Percentiles rank a stretch among this genome's conserved stretches.
Evolutionary conservation across 2,888 invertebrate species (phyloP).

Genomic region (Synanthedon myopaeformis): DNA sequence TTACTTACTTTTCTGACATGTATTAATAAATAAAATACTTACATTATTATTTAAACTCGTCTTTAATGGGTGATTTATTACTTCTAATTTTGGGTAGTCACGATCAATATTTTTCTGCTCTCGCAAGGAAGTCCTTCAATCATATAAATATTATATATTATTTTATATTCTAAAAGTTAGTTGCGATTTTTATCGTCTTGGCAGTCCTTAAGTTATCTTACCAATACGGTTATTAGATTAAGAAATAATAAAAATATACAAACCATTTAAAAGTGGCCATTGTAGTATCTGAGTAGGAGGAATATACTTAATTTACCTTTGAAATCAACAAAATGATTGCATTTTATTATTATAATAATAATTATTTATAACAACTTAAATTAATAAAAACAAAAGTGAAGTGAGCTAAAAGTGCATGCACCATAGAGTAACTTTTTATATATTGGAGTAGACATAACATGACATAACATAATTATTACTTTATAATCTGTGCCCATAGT

Average conservation of each 20-base stretch:
- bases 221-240: not conserved
- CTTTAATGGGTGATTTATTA: slow-evolving; percentile 50
- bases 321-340: too few relatives aligned
- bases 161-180: not conserved
- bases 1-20: not conserved
- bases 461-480: too few relatives aligned
- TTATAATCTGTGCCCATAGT: too few relatives aligned
- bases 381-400: too few relatives aligned
- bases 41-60: slow-evolving; percentile 31
- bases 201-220: too few relatives aligned
- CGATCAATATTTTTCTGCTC: slow-evolving; percentile 14
- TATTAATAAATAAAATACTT: slow-evolving; percentile 23
- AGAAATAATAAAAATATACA: not conserved
- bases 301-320: not conserved
- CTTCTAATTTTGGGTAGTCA: slow-evolving; percentile 39
- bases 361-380: too few relatives aligned
- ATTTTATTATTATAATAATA: too few relatives aligned
- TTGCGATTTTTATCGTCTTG: too few relatives aligned
- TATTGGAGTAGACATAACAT: too few relatives aligned
- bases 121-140: slow-evolving; percentile 34
- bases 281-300: not conserved
- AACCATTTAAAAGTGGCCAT: slow-evolving; percentile 44
- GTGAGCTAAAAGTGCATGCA: too few relatives aligned
- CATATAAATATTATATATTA: slow-evolving; percentile 2
- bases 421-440: too few relatives aligned